Percentiles rank a stretch among this genome's conserved stretches.
Conservation (phyloP, 2,888 invertebrate species). For the Diabrotica balteata region DNA sequence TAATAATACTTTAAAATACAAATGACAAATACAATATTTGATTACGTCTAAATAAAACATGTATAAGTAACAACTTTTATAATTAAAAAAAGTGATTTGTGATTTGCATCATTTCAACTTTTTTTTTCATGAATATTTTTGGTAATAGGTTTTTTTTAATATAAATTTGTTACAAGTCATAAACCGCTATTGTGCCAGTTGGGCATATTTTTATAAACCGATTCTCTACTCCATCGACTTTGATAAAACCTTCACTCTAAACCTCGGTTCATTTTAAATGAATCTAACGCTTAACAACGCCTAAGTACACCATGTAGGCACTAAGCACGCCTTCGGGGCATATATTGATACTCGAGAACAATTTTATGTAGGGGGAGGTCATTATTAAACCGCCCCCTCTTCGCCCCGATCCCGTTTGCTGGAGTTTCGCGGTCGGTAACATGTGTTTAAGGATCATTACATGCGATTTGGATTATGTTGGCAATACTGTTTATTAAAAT, state of each 20-base stretch:
- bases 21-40: no score
- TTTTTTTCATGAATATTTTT: no score
- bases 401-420: background rate
- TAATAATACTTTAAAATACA: no score
- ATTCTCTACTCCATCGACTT: no score
- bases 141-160: no score
- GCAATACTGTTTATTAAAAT: slow-evolving; percentile 15
- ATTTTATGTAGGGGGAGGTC: slow-evolving; percentile 51
- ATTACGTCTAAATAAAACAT: no score
- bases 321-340: slow-evolving; percentile 50
- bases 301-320: slow-evolving; percentile 15
- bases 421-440: slow-evolving; percentile 52
- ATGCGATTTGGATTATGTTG: slow-evolving; percentile 26
- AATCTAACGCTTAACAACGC: slow-evolving; percentile 6
- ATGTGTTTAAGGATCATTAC: slow-evolving; percentile 57
- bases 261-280: slow-evolving; percentile 4
- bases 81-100: no score
- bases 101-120: no score
- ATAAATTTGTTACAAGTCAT: no score
- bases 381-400: slow-evolving; percentile 51
- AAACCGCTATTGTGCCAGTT: no score
- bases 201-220: no score
- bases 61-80: no score
- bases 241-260: background rate
- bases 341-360: slow-evolving; percentile 55